phyloP scores from a whole-genome alignment of 2,113 vertebrate species.

The Tyrannus savana region DNA sequence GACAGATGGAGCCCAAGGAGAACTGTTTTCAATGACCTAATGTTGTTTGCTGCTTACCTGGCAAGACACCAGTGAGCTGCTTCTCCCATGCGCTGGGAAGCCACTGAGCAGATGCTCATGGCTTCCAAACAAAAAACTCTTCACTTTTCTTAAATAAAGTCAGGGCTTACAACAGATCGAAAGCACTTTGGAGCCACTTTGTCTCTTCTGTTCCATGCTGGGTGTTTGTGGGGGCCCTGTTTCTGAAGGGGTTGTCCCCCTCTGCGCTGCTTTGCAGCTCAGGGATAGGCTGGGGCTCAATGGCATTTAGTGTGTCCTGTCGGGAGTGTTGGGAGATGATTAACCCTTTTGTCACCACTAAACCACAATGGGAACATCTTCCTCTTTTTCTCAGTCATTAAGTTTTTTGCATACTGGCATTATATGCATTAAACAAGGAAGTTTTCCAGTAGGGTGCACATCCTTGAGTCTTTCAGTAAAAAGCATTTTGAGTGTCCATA shows the following conservation, averaged over 20 bases:
- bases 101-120: constrained; percentile 3
- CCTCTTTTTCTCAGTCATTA: constrained; percentile 59
- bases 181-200: neutral
- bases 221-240: neutral
- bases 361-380: constrained; percentile 16
- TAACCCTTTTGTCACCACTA: constrained; percentile 35
- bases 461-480: constrained; percentile 21
- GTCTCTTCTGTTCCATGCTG: neutral
- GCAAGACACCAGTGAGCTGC: constrained; percentile 15
- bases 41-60: constrained; percentile 24
- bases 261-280: neutral
- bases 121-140: neutral
- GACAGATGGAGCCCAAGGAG: constrained; percentile 58
- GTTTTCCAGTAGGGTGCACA: neutral
- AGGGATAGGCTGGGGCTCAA: neutral
- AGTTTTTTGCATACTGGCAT: constrained; percentile 56
- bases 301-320: neutral
- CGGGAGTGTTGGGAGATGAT: neutral
- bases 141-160: neutral
- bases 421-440: constrained; percentile 34
- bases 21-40: constrained; percentile 50
- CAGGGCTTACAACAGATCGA: neutral
- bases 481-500: constrained; percentile 42
- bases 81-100: neutral
- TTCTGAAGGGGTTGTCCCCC: neutral